Base-by-base conservation (phyloP, 1,140 invertebrate genomes). In the Caerostris darwini region DNA sequence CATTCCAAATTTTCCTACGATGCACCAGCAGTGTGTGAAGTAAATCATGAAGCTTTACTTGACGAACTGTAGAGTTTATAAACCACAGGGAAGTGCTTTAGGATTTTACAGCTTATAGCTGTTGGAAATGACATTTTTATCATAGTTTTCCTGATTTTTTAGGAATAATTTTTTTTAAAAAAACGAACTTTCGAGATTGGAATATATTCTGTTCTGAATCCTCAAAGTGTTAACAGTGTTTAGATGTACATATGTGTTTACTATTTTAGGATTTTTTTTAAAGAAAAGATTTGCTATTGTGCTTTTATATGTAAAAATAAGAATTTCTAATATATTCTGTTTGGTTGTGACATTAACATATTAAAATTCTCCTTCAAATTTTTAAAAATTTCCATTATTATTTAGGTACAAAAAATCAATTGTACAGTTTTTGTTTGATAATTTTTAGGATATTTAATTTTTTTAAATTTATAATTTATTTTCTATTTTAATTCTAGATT, bases 171-270 rank as follows among this genome's bases (percentile, higher is more conserved):
- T 90, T 17, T 67, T 14, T n/a, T 34, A 50, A 19, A 81, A 34
- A 34, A 34, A 34, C 34, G 34, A 34, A 91, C 34, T 91, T 54
- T 10, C 7, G 54, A 58, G 67, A 53, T 82, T 82, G 90, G 64
- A 82, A 57, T 81, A 81, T 91, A 19, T 91, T 91, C 50, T 56
- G 14, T 92, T 81, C 90, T 81, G 54, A 53, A 17, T 85, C 50
- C 85, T 92, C 81, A 67, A 67, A 83, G 34, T 83, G 54, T 57
- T 59, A n/a, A 57, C 58, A 54, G 7, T 53, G 59, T 92, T 8
- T 69, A 58, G 61, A 5, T 92, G 90, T 92, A 92, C 53, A 92
- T 92, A 92, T 85, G 58, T 85, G 90, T 92, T 53, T 82, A 64
- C 19, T 81, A 81, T 14, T 67, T 85, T 92, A 85, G 90, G 81